Conservation (phyloP, 2,113 vertebrate species). For the Felis chaus region DNA sequence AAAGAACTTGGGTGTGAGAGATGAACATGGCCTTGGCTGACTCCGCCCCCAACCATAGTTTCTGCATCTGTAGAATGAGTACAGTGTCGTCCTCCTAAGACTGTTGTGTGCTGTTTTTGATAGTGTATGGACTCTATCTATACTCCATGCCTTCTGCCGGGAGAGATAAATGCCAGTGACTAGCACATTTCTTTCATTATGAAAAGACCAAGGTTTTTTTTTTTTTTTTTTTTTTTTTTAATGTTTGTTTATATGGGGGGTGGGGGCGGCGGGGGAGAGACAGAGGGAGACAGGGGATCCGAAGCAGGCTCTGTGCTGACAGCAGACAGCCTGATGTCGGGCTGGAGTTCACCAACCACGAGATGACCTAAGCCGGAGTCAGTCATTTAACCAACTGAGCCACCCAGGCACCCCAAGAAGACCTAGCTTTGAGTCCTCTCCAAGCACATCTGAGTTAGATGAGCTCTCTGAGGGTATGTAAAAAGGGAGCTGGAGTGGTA, state of each 20-base stretch:
- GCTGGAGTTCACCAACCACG: too few species aligned
- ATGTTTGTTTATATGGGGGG: too few species aligned
- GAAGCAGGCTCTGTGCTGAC: too few species aligned
- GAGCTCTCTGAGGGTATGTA: not conserved
- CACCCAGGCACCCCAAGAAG: too few species aligned
- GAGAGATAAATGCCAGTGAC: not conserved
- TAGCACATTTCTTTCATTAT: not conserved
- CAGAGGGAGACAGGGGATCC: too few species aligned
- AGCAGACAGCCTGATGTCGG: too few species aligned
- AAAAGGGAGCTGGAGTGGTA: not conserved
- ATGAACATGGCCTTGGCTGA: not conserved
- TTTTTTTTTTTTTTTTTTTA: too few species aligned
- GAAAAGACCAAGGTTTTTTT: not conserved
- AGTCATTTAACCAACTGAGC: too few species aligned
- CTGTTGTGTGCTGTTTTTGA: not conserved
- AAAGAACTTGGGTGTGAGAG: not conserved
- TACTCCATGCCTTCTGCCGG: not conserved
- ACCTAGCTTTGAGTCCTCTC: not conserved
- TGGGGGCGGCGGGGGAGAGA: too few species aligned
- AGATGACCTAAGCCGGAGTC: too few species aligned
- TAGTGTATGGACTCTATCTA: accelerated
- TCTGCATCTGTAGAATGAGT: not conserved
- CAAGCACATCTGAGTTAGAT: not conserved
- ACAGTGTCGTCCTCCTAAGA: not conserved
- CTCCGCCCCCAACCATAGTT: not conserved